Evolutionary conservation across 2,797 vertebrate species (phyloP).

Genomic region (Acrocephalus scirpaceus): DNA sequence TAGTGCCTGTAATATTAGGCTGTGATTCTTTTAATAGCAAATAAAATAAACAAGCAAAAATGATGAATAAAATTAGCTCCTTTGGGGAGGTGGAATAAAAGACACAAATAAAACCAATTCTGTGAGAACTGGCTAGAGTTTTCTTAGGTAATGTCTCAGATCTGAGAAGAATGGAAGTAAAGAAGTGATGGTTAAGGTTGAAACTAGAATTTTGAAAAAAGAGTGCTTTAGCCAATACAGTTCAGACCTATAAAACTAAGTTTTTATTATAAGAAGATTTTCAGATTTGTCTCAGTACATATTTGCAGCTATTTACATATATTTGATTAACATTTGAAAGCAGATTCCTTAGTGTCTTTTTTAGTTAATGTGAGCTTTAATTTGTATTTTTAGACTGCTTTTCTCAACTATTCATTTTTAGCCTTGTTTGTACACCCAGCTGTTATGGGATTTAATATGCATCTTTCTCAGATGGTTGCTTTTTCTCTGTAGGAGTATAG

Average conservation of each 20-base stretch:
- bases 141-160: not conserved
- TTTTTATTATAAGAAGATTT: conserved; percentile 18
- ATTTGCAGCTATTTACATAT: conserved; percentile 68
- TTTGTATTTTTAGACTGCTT: conserved; percentile 67
- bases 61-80: not conserved
- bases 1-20: not conserved
- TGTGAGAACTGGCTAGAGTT: not conserved
- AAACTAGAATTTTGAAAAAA: not conserved
- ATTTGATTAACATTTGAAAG: conserved; percentile 72
- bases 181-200: not conserved
- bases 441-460: conserved; percentile 54
- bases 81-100: not conserved
- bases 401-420: conserved; percentile 63
- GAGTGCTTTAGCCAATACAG: not conserved
- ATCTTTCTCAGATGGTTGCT: conserved; percentile 53
- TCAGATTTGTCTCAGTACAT: conserved; percentile 43
- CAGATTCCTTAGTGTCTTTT: conserved; percentile 67
- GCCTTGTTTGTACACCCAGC: conserved; percentile 63
- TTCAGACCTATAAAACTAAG: not conserved
- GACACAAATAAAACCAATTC: not conserved
- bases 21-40: not conserved
- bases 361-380: conserved; percentile 65
- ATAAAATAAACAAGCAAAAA: not conserved
- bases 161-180: not conserved
- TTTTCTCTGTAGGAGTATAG: conserved; percentile 54